Conservation (phyloP, 92 coral and sea anemone genomes). For the Zoanthus sociatus region DNA sequence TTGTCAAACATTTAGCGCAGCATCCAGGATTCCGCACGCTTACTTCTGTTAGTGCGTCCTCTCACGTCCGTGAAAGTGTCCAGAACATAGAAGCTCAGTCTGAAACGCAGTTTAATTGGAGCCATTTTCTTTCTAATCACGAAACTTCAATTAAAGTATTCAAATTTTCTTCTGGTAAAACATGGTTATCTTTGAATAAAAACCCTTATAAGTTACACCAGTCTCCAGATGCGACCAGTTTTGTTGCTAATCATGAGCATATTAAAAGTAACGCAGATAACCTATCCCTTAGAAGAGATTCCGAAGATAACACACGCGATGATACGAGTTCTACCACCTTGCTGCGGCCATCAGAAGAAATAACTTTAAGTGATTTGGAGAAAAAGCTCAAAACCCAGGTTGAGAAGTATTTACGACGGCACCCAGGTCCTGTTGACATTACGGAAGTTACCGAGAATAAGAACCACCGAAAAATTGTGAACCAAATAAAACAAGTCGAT, state of each 20-base stretch:
- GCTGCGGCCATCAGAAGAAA: not conserved
- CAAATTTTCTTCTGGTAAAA: not conserved
- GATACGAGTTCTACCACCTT: not conserved
- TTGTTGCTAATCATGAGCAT: too few relatives aligned
- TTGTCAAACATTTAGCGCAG: not conserved
- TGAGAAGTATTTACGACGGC: not conserved
- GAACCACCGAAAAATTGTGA: not conserved
- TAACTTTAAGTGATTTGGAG: not conserved
- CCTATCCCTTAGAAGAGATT: not conserved
- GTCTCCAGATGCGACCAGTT: too few relatives aligned
- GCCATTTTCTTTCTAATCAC: not conserved
- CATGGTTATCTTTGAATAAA: not conserved
- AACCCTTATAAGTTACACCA: too few relatives aligned
- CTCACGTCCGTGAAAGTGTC: not conserved
- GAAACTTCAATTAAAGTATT: not conserved
- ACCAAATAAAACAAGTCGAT: not conserved
- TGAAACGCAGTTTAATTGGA: constrained; percentile 1
- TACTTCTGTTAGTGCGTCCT: not conserved
- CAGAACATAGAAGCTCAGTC: not conserved
- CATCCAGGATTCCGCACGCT: not conserved
- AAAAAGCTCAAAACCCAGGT: constrained; percentile 7
- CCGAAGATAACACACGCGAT: not conserved
- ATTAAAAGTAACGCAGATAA: not conserved
- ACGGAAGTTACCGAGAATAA: not conserved
- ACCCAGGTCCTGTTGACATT: constrained; percentile 5